Evolutionary conservation across 2,888 invertebrate species (phyloP), one percentile per base, ranked within the genome.

Genomic region (Ischnus inquisitorius): DNA sequence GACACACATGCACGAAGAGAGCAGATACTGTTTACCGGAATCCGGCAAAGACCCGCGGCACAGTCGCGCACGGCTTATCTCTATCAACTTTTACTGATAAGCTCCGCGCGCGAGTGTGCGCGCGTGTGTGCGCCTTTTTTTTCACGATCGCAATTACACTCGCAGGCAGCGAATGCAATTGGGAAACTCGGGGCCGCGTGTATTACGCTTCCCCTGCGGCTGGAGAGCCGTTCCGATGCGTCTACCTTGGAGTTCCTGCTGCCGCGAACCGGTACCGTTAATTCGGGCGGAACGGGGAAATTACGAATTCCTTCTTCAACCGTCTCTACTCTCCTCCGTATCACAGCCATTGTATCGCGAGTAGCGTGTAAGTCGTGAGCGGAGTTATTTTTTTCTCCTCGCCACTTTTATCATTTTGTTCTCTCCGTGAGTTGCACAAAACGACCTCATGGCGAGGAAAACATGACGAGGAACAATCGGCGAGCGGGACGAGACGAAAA

Each of bases 251-350:
- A 72, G 77, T 67, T 62, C 64, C 68, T 46, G 67, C 54, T 77
- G 64, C 57, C 41, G 34, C 60, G 14, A 65, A 57, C 62, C 74
- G 67, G 74, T 87, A 86, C 86, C 87, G 87, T 87, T 87, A 87
- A 87, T 87, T 87, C 83, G 85, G 82, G 77, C 86, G 84, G 86
- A 86, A 87, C 87, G 85, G 84, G 78, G 79, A 84, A 85, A 86
- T 87, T 84, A 85, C 85, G 68, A 85, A 86, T 87, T 87, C 83
- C 85, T 84, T 43, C 76, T 76, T 54, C 65, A n/a, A 41, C 60
- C 43, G 60, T 60, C 67, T 69, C 72, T 69, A 75, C 79, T 62
- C 67, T 82, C 62, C 69, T 65, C 79, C 67, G 51, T 68, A 79
- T 67, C 79, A 48, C 34, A 74, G 68, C 14, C 69, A 82, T 80